Evolutionary conservation across 2,797 vertebrate species (phyloP).

Genomic region (Clarias fuscus): DNA sequence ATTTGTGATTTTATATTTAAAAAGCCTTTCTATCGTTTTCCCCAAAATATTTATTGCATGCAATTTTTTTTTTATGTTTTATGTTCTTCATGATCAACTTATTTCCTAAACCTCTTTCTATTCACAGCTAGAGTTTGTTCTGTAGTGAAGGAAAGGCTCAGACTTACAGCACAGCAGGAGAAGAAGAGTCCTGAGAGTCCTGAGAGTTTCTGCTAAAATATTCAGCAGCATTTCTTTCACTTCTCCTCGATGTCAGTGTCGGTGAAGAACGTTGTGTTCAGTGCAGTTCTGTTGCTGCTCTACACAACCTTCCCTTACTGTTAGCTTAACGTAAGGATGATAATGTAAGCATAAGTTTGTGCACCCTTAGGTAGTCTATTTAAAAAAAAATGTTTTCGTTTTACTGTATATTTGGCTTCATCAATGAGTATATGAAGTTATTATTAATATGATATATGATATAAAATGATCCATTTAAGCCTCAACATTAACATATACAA

Average conservation of each 20-base stretch:
- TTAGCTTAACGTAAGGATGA: not conserved
- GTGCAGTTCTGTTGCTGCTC: not conserved
- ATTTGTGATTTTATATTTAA: no score
- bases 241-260: not conserved
- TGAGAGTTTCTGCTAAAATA: not conserved
- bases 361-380: not conserved
- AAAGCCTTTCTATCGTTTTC: no score
- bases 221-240: not conserved
- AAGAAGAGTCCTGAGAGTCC: conserved; percentile 7
- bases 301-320: not conserved
- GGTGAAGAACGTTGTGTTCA: not conserved
- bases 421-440: not conserved
- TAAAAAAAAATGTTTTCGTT: no score
- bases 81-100: not conserved
- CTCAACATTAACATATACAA: no score
- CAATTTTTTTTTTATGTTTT: no score
- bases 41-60: no score
- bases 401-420: not conserved
- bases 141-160: not conserved
- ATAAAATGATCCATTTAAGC: not conserved
- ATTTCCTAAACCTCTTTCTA: not conserved
- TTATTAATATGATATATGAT: not conserved
- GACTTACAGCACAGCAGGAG: not conserved
- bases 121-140: not conserved
- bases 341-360: not conserved